Base-by-base conservation (phyloP, 1,140 invertebrate genomes). In the Sitophilus oryzae region DNA sequence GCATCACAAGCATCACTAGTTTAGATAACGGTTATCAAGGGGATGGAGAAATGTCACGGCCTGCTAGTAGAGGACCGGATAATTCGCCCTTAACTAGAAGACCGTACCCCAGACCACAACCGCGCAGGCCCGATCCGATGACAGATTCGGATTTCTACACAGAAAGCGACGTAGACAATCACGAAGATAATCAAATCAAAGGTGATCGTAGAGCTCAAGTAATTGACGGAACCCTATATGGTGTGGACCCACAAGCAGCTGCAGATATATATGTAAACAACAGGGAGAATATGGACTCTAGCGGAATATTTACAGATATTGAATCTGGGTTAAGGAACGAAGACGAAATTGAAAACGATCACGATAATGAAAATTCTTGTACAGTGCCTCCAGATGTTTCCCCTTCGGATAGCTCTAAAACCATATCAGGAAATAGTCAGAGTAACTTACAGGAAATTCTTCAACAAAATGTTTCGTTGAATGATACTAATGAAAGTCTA, bases 101-200 rank as follows among this genome's bases (percentile, higher is more conserved):
- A 37, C 71, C 75, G 20, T 56, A 63, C 23, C 61, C 63, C 6
- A 40, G 61, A 42, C 65, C 63, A 6, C 71, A 60, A 54, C 64
- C 82, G 62, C 65, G 83, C 60, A 76, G 83, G 23, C 80, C 81
- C 51, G 87, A 90, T 72, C 85, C 87, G 1, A 89, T 91, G 87
- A 91, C 88, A 0, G 88, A 91, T 71, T 91, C 88, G 0, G 89
- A 91, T 68, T 91, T 91, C 68, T 91, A 89, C 65, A 91, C 88
- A 4, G 89, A 91, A 73, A 88, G 85, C 62, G 88, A 91, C 73
- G 86, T 86, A 0, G 88, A 91, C 68, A 82, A 80, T 1, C 79
- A 85, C 68, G 86, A 89, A 54, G 85, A 89, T 18, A 75, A 84
- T 70, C 72, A 83, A 67, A 59, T 79, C 55, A 72, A 79, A 47